Evolutionary conservation across 2,888 invertebrate genomes (phyloP).

Genomic region (Sphecodes monilicornis): DNA sequence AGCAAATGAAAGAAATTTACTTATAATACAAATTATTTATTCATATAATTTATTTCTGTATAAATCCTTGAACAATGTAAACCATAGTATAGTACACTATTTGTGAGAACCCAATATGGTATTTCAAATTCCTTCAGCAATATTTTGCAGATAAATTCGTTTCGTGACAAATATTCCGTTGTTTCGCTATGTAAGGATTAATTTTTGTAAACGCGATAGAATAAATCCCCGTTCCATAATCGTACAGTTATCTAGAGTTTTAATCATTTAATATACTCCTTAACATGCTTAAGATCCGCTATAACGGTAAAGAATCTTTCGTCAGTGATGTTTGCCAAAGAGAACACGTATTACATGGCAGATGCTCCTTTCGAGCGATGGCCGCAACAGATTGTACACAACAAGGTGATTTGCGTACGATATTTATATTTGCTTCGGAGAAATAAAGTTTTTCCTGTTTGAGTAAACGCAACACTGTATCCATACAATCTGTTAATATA

Average conservation of each 20-base stretch:
- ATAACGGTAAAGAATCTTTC: slow-evolving; percentile 44
- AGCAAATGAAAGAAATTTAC: neutral
- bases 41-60: neutral
- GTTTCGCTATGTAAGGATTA: neutral
- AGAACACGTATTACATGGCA: slow-evolving; percentile 34
- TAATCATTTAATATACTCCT: slow-evolving; percentile 47
- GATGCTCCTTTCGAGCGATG: slow-evolving; percentile 28
- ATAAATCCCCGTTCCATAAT: slow-evolving; percentile 37
- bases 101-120: neutral
- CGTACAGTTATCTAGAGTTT: slow-evolving; percentile 43
- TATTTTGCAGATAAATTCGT: neutral
- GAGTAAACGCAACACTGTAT: neutral
- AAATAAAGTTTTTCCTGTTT: neutral
- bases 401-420: slow-evolving; percentile 7
- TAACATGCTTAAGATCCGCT: slow-evolving; percentile 41
- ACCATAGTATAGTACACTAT: neutral
- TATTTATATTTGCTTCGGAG: neutral
- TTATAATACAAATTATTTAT: no score
- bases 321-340: slow-evolving; percentile 36
- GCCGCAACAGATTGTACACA: slow-evolving; percentile 27
- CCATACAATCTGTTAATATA: neutral
- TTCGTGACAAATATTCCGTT: slow-evolving; percentile 4
- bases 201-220: slow-evolving; percentile 10
- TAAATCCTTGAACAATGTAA: neutral
- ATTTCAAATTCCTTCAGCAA: neutral